Base-by-base conservation (phyloP, 1,140 invertebrate genomes). In the Nephila pilipes region DNA sequence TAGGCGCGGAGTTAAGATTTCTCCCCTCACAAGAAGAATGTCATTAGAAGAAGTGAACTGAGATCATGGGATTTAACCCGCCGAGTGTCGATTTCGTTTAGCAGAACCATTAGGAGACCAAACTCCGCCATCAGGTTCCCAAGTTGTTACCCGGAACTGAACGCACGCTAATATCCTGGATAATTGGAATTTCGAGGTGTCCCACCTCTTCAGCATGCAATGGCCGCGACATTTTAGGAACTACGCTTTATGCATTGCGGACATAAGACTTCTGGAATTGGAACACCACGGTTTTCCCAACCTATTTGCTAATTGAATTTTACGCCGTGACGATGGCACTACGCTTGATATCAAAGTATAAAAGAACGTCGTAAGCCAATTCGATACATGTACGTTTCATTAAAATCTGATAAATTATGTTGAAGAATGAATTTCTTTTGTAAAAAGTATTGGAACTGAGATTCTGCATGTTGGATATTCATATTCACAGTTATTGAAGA, bases 41-140 rank as follows among this genome's bases (percentile, higher is more conserved):
- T 92, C 90, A 92, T 92, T 92, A 92, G 90, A 92, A 92, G 90
- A 69, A 85, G 57, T 36, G 80, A 83, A 91, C 22, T 38, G 29
- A 85, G 81, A 85, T 85, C 80, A 46, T 83, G 36, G 80, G 81
- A 85, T 69, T 92, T 85, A 85, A 92, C 81, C 90, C 90, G 22
- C 58, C 10, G 90, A 92, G 90, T 92, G 90, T 69, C 90, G 36
- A 85, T 85, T 85, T 85, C 81, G 90, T 90, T 90, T 81, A 32
- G 75, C 88, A 90, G 69, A 81, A 85, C 81, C 90, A 92, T 92
- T 92, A 92, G 63, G 29, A 87, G 83, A 29, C 32, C 85, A 38
- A 36, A 63, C 63, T 63, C 29, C 8, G 60, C 36, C 20, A 22
- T 54, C 85, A 65, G 63, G 63, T 32, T 60, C 20, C 85, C 85